Percentiles rank a stretch among this genome's conserved stretches.
Conservation (phyloP, 2,888 invertebrate species). For the Atethmia centrago region DNA sequence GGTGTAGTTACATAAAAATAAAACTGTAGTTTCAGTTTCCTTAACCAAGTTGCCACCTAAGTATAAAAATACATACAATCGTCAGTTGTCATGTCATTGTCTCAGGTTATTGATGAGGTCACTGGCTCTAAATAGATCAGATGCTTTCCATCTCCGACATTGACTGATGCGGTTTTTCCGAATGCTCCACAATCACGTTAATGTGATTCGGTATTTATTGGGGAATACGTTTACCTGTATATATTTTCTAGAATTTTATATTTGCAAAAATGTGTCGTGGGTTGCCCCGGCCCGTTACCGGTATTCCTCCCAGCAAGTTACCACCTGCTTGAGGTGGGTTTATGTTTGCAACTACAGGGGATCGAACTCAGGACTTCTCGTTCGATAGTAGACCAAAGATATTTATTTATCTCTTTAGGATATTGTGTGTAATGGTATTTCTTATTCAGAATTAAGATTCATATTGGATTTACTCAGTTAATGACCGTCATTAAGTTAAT, state of each 20-base stretch:
- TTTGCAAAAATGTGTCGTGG: too few relatives aligned
- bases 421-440: too few relatives aligned
- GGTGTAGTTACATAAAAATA: neutral
- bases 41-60: neutral
- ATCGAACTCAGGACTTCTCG: too few relatives aligned
- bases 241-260: neutral
- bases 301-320: too few relatives aligned
- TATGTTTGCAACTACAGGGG: too few relatives aligned
- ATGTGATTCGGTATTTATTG: slow-evolving; percentile 58
- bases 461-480: too few relatives aligned
- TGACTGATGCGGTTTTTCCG: slow-evolving; percentile 72
- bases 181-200: slow-evolving; percentile 56
- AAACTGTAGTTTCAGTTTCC: neutral
- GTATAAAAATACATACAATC: slow-evolving; percentile 24
- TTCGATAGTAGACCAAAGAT: too few relatives aligned
- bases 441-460: too few relatives aligned
- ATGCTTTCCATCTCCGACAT: slow-evolving; percentile 69
- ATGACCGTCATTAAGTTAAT: too few relatives aligned
- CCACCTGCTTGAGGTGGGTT: too few relatives aligned
- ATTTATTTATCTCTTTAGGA: too few relatives aligned
- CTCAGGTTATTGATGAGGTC: slow-evolving; percentile 58
- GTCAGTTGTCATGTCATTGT: slow-evolving; percentile 44
- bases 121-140: slow-evolving; percentile 67
- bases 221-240: neutral
- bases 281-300: too few relatives aligned